Conservation (phyloP, 2,888 invertebrate species). For the Zaprionus bogoriensis region DNA sequence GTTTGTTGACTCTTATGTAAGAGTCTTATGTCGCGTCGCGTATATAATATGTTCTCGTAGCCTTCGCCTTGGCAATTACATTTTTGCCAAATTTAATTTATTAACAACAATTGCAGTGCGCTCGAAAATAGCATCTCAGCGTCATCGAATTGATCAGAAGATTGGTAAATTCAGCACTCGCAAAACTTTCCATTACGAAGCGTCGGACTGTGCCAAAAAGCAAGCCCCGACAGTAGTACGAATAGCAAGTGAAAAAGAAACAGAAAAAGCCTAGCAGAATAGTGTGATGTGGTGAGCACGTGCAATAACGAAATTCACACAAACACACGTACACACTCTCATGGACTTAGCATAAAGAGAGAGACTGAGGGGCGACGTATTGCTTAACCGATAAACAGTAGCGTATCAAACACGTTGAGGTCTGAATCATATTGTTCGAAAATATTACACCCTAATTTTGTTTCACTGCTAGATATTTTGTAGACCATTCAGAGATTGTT, state of each 20-base stretch:
- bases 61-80: constrained; percentile 51
- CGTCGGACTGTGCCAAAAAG: constrained; percentile 37
- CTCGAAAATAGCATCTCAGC: background rate
- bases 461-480: no score
- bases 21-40: constrained; percentile 7
- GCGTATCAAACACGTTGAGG: background rate
- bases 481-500: no score
- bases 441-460: no score
- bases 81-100: constrained; percentile 48
- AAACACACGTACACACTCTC: background rate
- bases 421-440: no score
- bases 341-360: constrained; percentile 6
- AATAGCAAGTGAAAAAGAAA: constrained; percentile 36
- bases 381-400: constrained; percentile 28
- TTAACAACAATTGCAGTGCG: constrained; percentile 52
- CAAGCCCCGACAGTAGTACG: constrained; percentile 46
- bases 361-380: constrained; percentile 31
- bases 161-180: constrained; percentile 11
- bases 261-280: constrained; percentile 34
- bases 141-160: constrained; percentile 3
- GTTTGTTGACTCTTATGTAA: constrained; percentile 73
- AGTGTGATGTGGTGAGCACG: constrained; percentile 34
- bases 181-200: constrained; percentile 60
- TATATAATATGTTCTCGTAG: constrained; percentile 42
- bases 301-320: constrained; percentile 21